Base-by-base conservation (phyloP, 2,113 vertebrate species). In the Campylorhamphus procurvoides region DNA sequence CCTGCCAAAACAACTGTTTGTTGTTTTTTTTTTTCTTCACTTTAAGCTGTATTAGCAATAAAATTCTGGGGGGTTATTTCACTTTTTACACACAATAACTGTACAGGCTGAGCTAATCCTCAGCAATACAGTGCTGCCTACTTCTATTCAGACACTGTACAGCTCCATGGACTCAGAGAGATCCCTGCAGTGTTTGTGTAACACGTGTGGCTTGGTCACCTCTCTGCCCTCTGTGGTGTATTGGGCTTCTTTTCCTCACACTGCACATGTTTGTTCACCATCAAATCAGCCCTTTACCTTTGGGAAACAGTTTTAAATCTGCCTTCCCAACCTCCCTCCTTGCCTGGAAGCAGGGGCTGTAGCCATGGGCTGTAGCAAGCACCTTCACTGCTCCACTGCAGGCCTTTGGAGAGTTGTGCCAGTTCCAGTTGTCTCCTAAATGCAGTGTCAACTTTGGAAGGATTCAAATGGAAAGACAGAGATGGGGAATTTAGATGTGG, bases 161-260 rank as follows among this genome's bases (percentile, higher is more conserved):
- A 55, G 6, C 39, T 18, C 2, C 63, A 33, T 1, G 1, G 44
- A 25, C 23, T 40, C 12, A 1, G 7, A 6, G 18, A 6, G 69
- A 55, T 68, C 29, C n/a, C 37, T 42, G 14, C 10, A 27, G 39
- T 24, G 31, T 59, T 46, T 33, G 8, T 23, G 7, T 18, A 29
- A 33, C 0, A 0, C 24, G 3, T 4, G 19, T 16, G 52, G 25
- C 10, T 14, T 1, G 0, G 6, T 46, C 68, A 29, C 67, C 56
- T 73, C n/a, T 39, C 35, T 56, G 35, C 46, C 71, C 53, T 42
- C 84, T 47, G 13, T 67, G 47, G 12, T 19, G 1, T 3, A 3
- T 0, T 46, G 14, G 17, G 4, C 22, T 4, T 47, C 27, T 3
- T 39, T 24, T 40, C 84, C 63, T 83, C n/a, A 35, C 35, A 4